These are phyloP conservation scores for Fragum sueziense DNA, from an alignment of 2,888 invertebrate genomes.

Conservation along the genomic window DNA sequence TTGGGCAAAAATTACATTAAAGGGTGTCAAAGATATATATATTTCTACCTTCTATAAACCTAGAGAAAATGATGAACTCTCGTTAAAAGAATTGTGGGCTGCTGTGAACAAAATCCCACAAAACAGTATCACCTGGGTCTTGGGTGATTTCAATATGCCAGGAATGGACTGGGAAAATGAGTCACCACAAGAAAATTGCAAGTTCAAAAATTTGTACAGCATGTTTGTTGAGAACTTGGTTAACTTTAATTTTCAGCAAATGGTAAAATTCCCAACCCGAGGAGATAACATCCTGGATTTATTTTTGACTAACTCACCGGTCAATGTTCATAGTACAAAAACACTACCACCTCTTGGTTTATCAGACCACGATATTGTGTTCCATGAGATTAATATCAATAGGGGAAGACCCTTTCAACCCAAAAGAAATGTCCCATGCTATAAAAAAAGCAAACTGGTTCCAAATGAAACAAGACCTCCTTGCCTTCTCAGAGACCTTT, in stretches of 20 bases:
- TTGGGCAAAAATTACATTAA: background rate
- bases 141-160: constrained; percentile 28
- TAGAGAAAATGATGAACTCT: constrained; percentile 19
- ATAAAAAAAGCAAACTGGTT: background rate
- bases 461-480: background rate
- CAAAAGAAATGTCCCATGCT: background rate
- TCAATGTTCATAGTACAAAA: constrained; percentile 4
- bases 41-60: too few species aligned
- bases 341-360: background rate
- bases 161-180: constrained; percentile 8
- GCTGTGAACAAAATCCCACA: constrained; percentile 13
- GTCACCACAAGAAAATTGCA: background rate
- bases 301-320: constrained; percentile 27
- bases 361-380: constrained; percentile 13
- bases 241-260: background rate
- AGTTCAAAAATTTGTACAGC: background rate
- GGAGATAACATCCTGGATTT: constrained; percentile 31
- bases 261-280: constrained; percentile 17
- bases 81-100: constrained; percentile 14
- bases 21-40: background rate
- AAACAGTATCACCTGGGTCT: constrained; percentile 22
- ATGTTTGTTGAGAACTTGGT: too few species aligned
- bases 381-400: constrained; percentile 15
- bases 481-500: background rate
- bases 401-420: background rate